These are phyloP conservation scores for Leptinotarsa haldemani DNA, from an alignment of 2,888 invertebrate genomes.

Conservation along the genomic window DNA sequence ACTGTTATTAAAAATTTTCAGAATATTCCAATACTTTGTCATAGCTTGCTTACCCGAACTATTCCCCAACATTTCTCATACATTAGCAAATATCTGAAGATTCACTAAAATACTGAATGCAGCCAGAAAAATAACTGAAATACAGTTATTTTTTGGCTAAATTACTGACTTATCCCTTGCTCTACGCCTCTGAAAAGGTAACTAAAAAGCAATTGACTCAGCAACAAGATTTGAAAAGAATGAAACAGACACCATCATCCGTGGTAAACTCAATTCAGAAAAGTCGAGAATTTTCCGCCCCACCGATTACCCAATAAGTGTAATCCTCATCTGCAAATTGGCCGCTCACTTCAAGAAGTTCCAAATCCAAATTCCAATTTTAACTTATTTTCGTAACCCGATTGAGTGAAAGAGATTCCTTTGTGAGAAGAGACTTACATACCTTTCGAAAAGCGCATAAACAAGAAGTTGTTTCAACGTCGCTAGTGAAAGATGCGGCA, in stretches of 20 bases:
- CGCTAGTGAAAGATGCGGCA: no score
- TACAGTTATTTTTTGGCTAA: no score
- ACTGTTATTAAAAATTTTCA: no score
- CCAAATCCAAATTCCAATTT: conserved; percentile 23
- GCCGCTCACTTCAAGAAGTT: conserved; percentile 14
- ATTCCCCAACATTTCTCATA: no score
- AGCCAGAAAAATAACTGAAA: no score
- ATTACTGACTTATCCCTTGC: no score
- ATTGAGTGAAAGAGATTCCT: conserved; percentile 24
- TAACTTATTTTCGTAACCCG: conserved; percentile 21
- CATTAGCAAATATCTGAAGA: no score
- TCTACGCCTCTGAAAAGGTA: conserved; percentile 5
- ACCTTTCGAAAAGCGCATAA: no score
- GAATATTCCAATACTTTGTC: no score
- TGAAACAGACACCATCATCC: neutral
- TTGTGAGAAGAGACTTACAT: neutral
- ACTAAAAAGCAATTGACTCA: conserved; percentile 24
- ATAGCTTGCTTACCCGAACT: no score
- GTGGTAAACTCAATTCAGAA: neutral
- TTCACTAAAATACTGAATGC: no score
- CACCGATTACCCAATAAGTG: conserved; percentile 21
- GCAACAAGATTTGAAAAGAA: conserved; percentile 18
- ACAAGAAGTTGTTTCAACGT: no score
- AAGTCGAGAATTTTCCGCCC: conserved; percentile 14
- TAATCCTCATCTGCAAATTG: conserved; percentile 32